Evolutionary conservation across 2,113 vertebrate species (phyloP).

Genomic region (Lepus europaeus): DNA sequence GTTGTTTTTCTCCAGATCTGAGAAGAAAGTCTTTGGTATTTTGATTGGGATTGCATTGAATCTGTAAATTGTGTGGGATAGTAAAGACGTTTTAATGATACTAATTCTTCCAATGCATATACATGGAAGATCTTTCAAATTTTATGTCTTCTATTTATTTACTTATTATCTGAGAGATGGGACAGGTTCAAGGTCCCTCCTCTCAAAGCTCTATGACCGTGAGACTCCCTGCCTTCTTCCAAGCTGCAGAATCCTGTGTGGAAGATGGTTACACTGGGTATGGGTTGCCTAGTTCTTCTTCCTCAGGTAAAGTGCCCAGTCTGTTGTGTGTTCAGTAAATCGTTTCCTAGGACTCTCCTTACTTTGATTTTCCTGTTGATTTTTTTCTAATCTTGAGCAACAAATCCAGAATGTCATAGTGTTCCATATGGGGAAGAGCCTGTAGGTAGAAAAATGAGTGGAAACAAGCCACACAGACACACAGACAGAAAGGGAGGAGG

Average conservation of each 20-base stretch:
- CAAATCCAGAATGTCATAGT: neutral
- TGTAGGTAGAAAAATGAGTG: neutral
- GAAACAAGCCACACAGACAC: neutral
- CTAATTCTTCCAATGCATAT: no score
- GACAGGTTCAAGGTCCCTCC: neutral
- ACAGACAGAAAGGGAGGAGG: neutral
- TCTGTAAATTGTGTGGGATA: no score
- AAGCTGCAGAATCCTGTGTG: neutral
- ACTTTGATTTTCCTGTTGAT: neutral
- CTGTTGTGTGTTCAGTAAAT: neutral
- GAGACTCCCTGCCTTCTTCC: neutral
- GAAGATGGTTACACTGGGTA: neutral
- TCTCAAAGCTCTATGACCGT: neutral
- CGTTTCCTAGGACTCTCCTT: neutral
- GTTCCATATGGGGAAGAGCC: neutral
- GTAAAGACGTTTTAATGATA: no score
- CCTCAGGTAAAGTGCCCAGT: neutral
- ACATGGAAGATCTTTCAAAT: no score
- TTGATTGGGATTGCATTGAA: no score
- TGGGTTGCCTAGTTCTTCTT: neutral
- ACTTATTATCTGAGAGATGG: neutral
- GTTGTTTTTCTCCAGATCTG: no score
- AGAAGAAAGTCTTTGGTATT: no score
- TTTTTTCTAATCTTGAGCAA: neutral
- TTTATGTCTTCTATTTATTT: no score